Conservation (phyloP, 1,140 invertebrate genomes). For the Gerris buenoi region DNA sequence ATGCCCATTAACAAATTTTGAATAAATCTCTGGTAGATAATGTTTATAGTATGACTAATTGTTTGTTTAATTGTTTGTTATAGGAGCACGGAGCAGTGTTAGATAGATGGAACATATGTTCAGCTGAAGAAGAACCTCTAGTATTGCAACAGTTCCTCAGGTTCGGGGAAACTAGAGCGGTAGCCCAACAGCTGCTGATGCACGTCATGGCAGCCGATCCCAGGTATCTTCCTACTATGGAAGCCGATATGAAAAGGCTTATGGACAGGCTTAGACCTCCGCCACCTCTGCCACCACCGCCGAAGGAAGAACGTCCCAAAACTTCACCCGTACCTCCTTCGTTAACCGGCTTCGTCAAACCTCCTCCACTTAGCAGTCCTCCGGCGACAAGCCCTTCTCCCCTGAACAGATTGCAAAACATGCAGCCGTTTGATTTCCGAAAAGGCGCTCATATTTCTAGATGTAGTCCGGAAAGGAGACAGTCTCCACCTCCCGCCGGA, state of each 20-base stretch:
- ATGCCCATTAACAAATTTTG: too few relatives aligned
- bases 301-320: background rate
- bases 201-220: constrained; percentile 20
- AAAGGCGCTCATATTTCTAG: constrained; percentile 40
- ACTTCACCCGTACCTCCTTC: constrained; percentile 13
- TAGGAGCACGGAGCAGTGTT: constrained; percentile 55
- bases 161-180: constrained; percentile 65
- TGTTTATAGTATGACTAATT: too few relatives aligned
- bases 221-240: constrained; percentile 27
- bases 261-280: constrained; percentile 31
- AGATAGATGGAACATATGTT: constrained; percentile 68
- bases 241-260: constrained; percentile 42
- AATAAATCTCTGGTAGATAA: too few relatives aligned
- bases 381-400: constrained; percentile 47
- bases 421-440: constrained; percentile 88
- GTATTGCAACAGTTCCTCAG: constrained; percentile 73
- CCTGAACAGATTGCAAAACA: constrained; percentile 75
- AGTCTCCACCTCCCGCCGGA: constrained; percentile 36
- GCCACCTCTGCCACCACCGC: constrained; percentile 3
- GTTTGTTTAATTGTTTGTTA: constrained; percentile 21
- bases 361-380: constrained; percentile 26
- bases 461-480: constrained; percentile 32
- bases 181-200: constrained; percentile 62
- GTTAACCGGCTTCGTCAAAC: constrained; percentile 30
- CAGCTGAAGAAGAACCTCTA: constrained; percentile 67